Percentiles rank a stretch among this genome's conserved stretches.
Conservation (phyloP, 2,888 invertebrate species). For the Leptopilina drosophilae region DNA sequence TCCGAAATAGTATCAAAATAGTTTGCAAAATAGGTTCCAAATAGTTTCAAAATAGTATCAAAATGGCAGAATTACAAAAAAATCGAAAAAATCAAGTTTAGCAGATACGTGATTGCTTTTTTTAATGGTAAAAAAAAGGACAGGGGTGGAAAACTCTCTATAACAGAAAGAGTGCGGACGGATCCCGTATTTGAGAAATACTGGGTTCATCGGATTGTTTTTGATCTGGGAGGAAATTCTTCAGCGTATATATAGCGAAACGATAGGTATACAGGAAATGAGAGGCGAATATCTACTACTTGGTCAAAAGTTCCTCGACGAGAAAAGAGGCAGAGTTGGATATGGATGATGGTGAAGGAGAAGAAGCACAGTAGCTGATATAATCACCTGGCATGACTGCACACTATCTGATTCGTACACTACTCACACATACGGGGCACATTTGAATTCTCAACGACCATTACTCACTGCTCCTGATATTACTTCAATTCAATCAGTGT, state of each 20-base stretch:
- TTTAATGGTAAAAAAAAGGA: too few relatives aligned
- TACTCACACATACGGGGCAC: slow-evolving; percentile 70
- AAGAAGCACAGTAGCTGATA: slow-evolving; percentile 77
- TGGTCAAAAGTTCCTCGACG: slow-evolving; percentile 70
- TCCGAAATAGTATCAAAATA: too few relatives aligned
- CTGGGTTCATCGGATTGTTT: background rate
- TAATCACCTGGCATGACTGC: slow-evolving; percentile 77
- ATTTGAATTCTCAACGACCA: slow-evolving; percentile 75
- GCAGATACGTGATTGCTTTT: too few relatives aligned
- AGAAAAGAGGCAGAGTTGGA: slow-evolving; percentile 54
- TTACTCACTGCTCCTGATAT: slow-evolving; percentile 77
- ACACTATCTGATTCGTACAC: slow-evolving; percentile 75
- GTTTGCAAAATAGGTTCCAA: too few relatives aligned
- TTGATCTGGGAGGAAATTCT: slow-evolving; percentile 47
- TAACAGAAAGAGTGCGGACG: background rate
- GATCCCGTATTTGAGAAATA: background rate
- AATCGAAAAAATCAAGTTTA: too few relatives aligned
- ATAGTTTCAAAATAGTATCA: too few relatives aligned
- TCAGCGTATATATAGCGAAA: slow-evolving; percentile 5
- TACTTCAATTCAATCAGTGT: slow-evolving; percentile 77
- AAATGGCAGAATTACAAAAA: too few relatives aligned
- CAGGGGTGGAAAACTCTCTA: too few relatives aligned
- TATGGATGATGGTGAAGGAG: slow-evolving; percentile 65
- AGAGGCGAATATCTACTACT: slow-evolving; percentile 16
- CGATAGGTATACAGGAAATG: slow-evolving; percentile 44